Percentiles rank a stretch among this genome's conserved stretches.
These are phyloP conservation scores for Pelochelys cantorii DNA, from an alignment of 2,797 vertebrate species.

Conservation along the genomic window DNA sequence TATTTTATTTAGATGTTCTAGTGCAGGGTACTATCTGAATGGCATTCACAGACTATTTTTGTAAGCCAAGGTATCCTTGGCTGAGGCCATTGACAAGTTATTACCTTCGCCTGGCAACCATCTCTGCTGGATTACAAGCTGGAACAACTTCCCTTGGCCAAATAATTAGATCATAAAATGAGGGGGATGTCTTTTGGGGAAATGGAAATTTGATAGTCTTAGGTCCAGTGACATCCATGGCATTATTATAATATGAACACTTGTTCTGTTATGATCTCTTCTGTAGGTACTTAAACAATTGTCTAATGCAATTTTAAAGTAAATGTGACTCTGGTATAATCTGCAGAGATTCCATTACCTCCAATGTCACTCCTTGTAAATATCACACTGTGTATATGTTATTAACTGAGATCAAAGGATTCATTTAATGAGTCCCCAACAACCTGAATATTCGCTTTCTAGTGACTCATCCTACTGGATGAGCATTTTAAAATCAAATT, in stretches of 20 bases:
- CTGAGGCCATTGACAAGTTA: not conserved
- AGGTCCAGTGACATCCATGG: not conserved
- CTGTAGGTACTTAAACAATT: slow-evolving; percentile 3
- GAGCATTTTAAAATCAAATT: slow-evolving; percentile 33
- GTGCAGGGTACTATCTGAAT: not conserved
- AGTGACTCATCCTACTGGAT: slow-evolving; percentile 44
- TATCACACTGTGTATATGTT: slow-evolving; percentile 21
- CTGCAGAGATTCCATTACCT: not conserved
- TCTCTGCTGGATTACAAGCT: not conserved
- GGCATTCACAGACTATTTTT: not conserved
- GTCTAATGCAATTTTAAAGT: slow-evolving; percentile 28
- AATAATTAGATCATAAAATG: not conserved
- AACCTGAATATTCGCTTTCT: slow-evolving; percentile 41
- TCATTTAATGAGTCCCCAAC: slow-evolving; percentile 52
- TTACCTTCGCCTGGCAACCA: not conserved
- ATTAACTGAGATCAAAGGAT: slow-evolving; percentile 51
- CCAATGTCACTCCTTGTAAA: slow-evolving; percentile 5
- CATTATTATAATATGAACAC: not conserved
- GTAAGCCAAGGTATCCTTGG: not conserved
- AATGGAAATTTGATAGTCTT: not conserved
- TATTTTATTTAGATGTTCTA: not conserved
- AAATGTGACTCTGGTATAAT: not conserved
- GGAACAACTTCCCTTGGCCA: not conserved
- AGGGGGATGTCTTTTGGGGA: not conserved
- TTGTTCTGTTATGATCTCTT: not conserved